A percentile compares a stretch with the other conserved stretches of the same genome.
phyloP scores from a whole-genome alignment of 2,888 invertebrate genomes.

The Arge pagana region DNA sequence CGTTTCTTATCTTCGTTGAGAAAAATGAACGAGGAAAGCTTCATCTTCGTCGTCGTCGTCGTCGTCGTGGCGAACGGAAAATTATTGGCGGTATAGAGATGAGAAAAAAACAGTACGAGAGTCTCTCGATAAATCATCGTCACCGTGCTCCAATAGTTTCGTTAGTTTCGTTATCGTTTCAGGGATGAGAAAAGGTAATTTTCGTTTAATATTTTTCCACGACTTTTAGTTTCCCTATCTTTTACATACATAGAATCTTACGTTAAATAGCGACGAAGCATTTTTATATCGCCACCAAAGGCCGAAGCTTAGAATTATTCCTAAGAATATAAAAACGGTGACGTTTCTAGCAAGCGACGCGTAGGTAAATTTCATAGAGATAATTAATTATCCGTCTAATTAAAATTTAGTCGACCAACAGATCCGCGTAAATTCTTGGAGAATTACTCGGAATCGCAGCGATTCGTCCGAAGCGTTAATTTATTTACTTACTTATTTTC shows the following conservation, averaged over 20 bases:
- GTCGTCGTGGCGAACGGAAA: too few species aligned
- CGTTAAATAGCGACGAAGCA: conserved; percentile 19
- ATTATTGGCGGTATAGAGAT: conserved; percentile 4
- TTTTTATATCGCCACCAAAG: conserved; percentile 33
- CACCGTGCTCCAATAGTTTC: conserved; percentile 19
- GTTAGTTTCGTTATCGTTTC: conserved; percentile 7
- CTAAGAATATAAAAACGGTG: conserved; percentile 30
- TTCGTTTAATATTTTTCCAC: conserved; percentile 16
- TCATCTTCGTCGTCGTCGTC: too few species aligned
- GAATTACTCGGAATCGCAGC: too few species aligned
- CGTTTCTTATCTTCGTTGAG: conserved; percentile 38
- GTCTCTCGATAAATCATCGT: too few species aligned
- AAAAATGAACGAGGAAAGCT: conserved; percentile 36
- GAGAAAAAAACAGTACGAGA: conserved; percentile 7
- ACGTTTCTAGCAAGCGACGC: conserved; percentile 31
- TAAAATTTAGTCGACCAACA: conserved; percentile 17
- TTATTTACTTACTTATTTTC: not conserved
- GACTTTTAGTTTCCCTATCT: conserved; percentile 8
- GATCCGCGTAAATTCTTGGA: conserved; percentile 15
- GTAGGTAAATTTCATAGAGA: conserved; percentile 20
- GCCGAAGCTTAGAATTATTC: conserved; percentile 38
- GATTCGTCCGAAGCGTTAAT: too few species aligned
- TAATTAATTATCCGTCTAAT: conserved; percentile 22
- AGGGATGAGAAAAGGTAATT: conserved; percentile 28
- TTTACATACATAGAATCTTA: conserved; percentile 17